Evolutionary conservation across 2,113 vertebrate genomes (phyloP).

Genomic region (Ciconia maguari): DNA sequence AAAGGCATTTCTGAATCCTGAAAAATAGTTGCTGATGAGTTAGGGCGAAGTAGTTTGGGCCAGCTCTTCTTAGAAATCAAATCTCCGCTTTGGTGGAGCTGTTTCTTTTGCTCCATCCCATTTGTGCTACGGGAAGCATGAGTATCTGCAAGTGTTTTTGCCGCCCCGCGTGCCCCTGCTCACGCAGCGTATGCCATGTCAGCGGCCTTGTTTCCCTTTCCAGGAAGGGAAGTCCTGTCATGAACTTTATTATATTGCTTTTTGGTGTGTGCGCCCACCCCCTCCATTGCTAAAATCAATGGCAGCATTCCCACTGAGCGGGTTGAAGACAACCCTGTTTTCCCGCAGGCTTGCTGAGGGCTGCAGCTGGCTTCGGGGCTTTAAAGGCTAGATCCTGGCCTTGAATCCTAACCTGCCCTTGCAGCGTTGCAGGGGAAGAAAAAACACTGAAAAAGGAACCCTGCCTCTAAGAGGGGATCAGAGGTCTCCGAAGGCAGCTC

Average conservation of each 20-base stretch:
- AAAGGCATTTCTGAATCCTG: background rate
- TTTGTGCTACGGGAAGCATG: background rate
- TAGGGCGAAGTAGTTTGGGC: background rate
- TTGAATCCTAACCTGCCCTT: background rate
- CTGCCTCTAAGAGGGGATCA: background rate
- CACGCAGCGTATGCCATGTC: background rate
- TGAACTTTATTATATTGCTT: background rate
- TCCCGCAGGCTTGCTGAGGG: background rate
- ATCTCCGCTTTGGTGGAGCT: background rate
- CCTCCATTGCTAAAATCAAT: background rate
- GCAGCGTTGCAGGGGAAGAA: background rate
- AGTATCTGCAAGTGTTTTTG: background rate
- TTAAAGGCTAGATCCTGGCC: background rate
- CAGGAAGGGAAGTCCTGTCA: slow-evolving; percentile 3
- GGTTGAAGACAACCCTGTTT: background rate
- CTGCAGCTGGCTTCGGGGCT: background rate
- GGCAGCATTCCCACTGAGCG: background rate
- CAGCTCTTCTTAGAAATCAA: background rate
- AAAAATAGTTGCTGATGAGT: background rate
- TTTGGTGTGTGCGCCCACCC: background rate
- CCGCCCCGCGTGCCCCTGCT: fast-evolving
- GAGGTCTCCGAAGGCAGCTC: background rate
- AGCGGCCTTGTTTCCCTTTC: background rate
- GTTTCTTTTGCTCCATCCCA: background rate
- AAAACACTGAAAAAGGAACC: background rate